Conservation (phyloP, 2,888 invertebrate genomes). For the Diplazon laetatorius region DNA sequence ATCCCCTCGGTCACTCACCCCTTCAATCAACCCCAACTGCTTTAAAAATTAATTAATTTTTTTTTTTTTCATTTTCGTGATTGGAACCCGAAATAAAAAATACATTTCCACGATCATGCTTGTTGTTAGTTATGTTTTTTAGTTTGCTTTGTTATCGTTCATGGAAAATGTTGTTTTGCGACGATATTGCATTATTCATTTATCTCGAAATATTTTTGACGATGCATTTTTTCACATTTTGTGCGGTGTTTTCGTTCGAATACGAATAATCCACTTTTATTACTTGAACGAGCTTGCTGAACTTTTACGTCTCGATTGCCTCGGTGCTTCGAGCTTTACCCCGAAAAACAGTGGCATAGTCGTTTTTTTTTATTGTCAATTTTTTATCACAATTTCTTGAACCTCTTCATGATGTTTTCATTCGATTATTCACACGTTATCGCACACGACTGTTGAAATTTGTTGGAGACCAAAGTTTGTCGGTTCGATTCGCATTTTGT, state of each 20-base stretch:
- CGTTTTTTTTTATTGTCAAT: neutral
- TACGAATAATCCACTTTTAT: neutral
- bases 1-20: constrained; percentile 3
- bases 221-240: neutral
- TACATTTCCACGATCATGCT: neutral
- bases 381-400: neutral
- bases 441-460: neutral
- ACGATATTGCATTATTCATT: no score
- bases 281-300: no score
- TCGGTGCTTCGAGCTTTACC: no score
- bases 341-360: neutral
- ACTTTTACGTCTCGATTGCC: no score
- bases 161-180: no score
- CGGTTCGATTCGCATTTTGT: no score
- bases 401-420: neutral
- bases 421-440: neutral
- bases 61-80: neutral
- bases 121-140: no score
- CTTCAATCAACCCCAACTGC: neutral
- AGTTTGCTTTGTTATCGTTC: no score
- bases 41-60: neutral
- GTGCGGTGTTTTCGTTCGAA: neutral
- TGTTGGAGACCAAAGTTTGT: no score
- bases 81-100: no score
- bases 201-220: neutral